Percentiles rank a stretch among this genome's conserved stretches.
These are phyloP conservation scores for Helogale parvula DNA, from an alignment of 2,113 vertebrate genomes.

Conservation along the genomic window DNA sequence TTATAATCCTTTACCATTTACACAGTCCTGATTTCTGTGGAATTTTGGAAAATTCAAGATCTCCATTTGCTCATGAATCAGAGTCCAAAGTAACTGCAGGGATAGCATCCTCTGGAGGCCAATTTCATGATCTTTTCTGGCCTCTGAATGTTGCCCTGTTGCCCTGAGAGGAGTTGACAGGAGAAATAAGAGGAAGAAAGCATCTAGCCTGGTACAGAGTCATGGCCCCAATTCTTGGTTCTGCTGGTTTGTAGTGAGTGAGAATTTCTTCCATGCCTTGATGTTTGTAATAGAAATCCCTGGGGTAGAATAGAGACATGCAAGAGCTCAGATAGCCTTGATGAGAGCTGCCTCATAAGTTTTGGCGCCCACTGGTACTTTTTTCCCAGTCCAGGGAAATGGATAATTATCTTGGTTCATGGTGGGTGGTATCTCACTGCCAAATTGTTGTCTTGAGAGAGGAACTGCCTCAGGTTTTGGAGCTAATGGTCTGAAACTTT, in stretches of 20 bases:
- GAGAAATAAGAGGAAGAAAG: background rate
- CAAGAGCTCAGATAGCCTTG: background rate
- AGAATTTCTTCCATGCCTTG: background rate
- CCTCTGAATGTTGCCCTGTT: background rate
- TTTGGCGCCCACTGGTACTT: background rate
- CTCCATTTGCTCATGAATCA: background rate
- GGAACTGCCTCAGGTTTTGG: background rate
- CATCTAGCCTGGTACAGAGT: background rate
- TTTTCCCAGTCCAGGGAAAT: constrained; percentile 29
- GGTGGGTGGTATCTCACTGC: constrained; percentile 61
- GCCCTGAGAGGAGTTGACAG: background rate
- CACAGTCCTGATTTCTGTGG: background rate
- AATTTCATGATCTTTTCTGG: background rate
- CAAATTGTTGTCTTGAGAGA: constrained; percentile 54
- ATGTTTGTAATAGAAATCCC: background rate
- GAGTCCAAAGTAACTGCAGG: background rate
- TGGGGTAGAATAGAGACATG: background rate
- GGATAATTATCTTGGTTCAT: constrained; percentile 57
- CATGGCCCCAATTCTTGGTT: background rate
- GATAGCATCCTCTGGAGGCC: background rate
- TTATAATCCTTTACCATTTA: background rate
- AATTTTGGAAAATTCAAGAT: background rate
- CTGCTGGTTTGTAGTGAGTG: background rate
- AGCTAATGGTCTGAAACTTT: constrained; percentile 51
- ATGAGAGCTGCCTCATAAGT: background rate